phyloP scores from a whole-genome alignment of 2,888 invertebrate genomes.

The Philereme transversata region DNA sequence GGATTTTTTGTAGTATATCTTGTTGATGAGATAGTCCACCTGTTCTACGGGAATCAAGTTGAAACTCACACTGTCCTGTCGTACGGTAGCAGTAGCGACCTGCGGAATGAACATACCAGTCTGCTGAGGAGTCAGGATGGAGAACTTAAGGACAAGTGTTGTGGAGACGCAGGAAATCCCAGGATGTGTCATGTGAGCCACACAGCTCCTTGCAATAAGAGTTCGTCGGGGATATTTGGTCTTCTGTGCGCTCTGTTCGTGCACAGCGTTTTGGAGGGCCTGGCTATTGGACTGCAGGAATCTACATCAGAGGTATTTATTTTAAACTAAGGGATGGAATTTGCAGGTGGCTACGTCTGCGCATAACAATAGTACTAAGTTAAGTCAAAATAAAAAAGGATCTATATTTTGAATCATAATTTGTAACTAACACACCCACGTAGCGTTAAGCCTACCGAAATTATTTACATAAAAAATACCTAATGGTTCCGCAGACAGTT shows the following conservation, averaged over 20 bases:
- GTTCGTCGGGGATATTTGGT: conserved; percentile 86
- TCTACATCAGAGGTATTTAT: conserved; percentile 83
- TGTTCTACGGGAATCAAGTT: conserved; percentile 77
- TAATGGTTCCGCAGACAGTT: too few relatives aligned
- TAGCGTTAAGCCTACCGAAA: too few relatives aligned
- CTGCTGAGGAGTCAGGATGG: conserved; percentile 56
- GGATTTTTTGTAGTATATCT: conserved; percentile 90
- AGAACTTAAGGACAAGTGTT: conserved; percentile 61
- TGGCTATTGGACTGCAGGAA: conserved; percentile 91
- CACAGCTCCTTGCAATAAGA: conserved; percentile 85
- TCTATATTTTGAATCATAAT: too few relatives aligned
- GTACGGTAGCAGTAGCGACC: conserved; percentile 47
- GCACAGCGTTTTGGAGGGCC: conserved; percentile 91
- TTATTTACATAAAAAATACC: too few relatives aligned
- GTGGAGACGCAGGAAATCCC: conserved; percentile 64
- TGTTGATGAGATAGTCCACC: conserved; percentile 89
- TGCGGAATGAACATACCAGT: conserved; percentile 52
- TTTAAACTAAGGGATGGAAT: too few relatives aligned
- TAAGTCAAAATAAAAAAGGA: too few relatives aligned
- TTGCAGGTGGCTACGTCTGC: too few relatives aligned
- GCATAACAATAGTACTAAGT: too few relatives aligned
- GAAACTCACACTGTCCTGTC: conserved; percentile 37
- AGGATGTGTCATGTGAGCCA: conserved; percentile 87
- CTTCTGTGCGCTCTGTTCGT: conserved; percentile 89
- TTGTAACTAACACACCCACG: too few relatives aligned